Percentiles rank a stretch among this genome's conserved stretches.
These are phyloP conservation scores for Loris lydekkerianus DNA, from an alignment of 2,797 vertebrate species.

Conservation along the genomic window DNA sequence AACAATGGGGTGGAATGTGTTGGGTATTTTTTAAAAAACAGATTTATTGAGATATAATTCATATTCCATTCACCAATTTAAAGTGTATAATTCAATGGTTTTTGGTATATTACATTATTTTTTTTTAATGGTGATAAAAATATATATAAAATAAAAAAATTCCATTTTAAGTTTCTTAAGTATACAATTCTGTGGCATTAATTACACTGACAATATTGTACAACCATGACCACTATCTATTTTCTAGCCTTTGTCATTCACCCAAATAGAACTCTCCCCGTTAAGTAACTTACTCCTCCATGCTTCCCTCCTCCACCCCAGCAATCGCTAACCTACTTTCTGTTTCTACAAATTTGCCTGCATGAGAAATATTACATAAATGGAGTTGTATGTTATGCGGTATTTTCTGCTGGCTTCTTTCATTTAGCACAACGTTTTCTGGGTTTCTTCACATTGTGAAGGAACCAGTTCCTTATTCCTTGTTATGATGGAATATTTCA, in stretches of 20 bases:
- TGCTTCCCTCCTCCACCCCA: not conserved
- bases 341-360: no score
- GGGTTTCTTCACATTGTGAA: rapidly evolving
- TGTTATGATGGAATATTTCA: not conserved
- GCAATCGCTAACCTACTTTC: rapidly evolving
- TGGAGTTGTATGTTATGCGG: not conserved
- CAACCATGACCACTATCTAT: rapidly evolving
- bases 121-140: not conserved
- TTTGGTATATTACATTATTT: not conserved
- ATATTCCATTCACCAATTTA: no score
- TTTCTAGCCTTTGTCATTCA: no score
- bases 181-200: rapidly evolving
- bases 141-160: not conserved
- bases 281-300: rapidly evolving
- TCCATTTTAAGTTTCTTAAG: not conserved
- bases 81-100: rapidly evolving
- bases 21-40: no score
- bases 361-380: rapidly evolving
- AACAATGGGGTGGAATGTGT: not conserved
- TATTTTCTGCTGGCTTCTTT: not conserved
- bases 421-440: no score
- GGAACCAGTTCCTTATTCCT: rapidly evolving
- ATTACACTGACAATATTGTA: rapidly evolving
- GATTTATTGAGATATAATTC: not conserved
- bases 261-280: not conserved